These are phyloP conservation scores for Pampus argenteus DNA, from an alignment of 2,797 vertebrate genomes.

Conservation along the genomic window DNA sequence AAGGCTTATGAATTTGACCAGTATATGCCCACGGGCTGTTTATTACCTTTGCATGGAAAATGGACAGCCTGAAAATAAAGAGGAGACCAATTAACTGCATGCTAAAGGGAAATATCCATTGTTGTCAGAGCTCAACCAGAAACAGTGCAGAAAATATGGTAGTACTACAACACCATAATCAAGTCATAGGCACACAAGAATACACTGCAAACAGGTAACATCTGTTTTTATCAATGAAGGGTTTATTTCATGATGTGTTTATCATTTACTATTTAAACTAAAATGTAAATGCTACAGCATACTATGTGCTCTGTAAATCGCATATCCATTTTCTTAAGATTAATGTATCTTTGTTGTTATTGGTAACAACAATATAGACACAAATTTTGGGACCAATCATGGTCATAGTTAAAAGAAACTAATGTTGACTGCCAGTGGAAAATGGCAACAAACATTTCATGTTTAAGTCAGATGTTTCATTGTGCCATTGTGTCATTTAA, in stretches of 20 bases:
- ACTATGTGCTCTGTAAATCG: not conserved
- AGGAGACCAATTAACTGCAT: constrained; percentile 51
- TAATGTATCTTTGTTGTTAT: too few relatives aligned
- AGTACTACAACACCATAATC: constrained; percentile 17
- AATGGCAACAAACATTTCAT: too few relatives aligned
- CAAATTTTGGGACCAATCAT: too few relatives aligned
- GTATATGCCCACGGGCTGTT: constrained; percentile 57
- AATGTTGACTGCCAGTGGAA: too few relatives aligned
- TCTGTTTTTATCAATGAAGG: not conserved
- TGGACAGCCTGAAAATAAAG: constrained; percentile 45
- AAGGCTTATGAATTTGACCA: constrained; percentile 12
- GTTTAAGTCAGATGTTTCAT: too few relatives aligned
- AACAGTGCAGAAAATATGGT: constrained; percentile 2
- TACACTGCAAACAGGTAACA: not conserved
- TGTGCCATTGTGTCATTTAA: too few relatives aligned
- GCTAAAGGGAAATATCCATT: constrained; percentile 55
- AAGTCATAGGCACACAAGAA: constrained; percentile 11
- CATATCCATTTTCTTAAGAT: too few relatives aligned
- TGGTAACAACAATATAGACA: too few relatives aligned
- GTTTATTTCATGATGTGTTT: not conserved
- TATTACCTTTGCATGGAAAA: constrained; percentile 59
- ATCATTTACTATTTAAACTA: not conserved
- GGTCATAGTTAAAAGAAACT: too few relatives aligned
- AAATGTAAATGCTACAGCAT: not conserved
- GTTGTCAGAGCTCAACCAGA: constrained; percentile 35